Evolutionary conservation across 92 coral and sea anemone species (phyloP), one percentile per base, ranked within the genome.

Genomic region (Porites evermanni): DNA sequence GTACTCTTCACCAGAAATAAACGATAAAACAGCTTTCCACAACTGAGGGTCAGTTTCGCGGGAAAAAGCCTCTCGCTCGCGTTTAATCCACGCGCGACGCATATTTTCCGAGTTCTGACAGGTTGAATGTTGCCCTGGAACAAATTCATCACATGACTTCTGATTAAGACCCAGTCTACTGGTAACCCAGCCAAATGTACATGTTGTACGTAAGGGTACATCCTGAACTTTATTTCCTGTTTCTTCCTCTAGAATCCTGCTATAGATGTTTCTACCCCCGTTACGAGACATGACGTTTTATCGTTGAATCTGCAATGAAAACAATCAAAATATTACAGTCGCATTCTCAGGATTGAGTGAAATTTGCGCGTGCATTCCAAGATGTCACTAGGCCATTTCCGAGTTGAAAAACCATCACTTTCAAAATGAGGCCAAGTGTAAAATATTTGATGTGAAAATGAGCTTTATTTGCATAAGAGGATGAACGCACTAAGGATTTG

Each of bases 181-280:
- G 6, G 24, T 14, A 21, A 84, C 87, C 87, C 87, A 84, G 58
- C 87, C 52, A 74, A 72, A 84, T 24, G 87, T 84, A 23, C 54
- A 38, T 21, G 54, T 17, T 7, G 47, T 56, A 47, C 9, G 44
- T 38, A 79, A 63, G 26, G 78, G 86, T 13, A 53, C 70, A 32
- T 26, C 68, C 5, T 67, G 54, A 58, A 24, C 12, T 14, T 26
- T 58, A 13, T 67, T 54, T 2, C 53, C 21, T 66, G 65, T 59
- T 47, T 56, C 19, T 6, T 81, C 77, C 47, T 52, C 68, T 7
- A 56, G 77, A 67, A 81, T 19, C 65, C 78, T 69, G 86, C 67
- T 81, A 17, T 81, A 81, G 14, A n/a, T 10, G 53, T 58, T 68
- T 60, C 53, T 59, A 6, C 21, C 23, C 12, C 63, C 10, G 23